Percentiles rank a stretch among this genome's conserved stretches.
phyloP scores from a whole-genome alignment of 2,113 vertebrate species.

The Otolemur garnettii region DNA sequence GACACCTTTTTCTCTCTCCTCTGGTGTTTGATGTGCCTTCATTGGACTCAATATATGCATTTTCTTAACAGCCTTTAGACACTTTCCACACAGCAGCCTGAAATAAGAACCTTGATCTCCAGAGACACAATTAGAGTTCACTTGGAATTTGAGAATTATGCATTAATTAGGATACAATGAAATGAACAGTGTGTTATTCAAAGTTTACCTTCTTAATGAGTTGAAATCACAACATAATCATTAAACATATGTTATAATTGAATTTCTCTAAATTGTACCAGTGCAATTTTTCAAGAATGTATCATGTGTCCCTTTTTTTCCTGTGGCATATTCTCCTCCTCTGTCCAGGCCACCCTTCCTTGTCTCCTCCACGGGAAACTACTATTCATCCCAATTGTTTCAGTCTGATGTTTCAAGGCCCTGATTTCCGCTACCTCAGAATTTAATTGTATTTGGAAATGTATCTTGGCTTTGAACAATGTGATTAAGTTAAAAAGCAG shows the following conservation, averaged over 20 bases:
- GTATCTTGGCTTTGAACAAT: fast-evolving
- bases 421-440: background rate
- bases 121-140: constrained; percentile 24
- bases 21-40: background rate
- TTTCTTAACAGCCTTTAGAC: background rate
- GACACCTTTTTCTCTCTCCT: background rate
- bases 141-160: background rate
- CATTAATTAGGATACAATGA: background rate
- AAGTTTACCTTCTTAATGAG: background rate
- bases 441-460: background rate
- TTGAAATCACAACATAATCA: background rate
- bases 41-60: background rate
- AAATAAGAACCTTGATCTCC: background rate
- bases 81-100: background rate
- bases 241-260: background rate
- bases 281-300: background rate
- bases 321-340: fast-evolving
- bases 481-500: background rate
- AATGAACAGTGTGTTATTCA: background rate
- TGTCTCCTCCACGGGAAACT: background rate
- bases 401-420: fast-evolving
- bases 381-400: background rate
- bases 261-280: background rate
- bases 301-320: background rate
- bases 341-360: background rate